Evolutionary conservation across 2,113 vertebrate genomes (phyloP).

Genomic region (Thamnaconus septentrionalis): DNA sequence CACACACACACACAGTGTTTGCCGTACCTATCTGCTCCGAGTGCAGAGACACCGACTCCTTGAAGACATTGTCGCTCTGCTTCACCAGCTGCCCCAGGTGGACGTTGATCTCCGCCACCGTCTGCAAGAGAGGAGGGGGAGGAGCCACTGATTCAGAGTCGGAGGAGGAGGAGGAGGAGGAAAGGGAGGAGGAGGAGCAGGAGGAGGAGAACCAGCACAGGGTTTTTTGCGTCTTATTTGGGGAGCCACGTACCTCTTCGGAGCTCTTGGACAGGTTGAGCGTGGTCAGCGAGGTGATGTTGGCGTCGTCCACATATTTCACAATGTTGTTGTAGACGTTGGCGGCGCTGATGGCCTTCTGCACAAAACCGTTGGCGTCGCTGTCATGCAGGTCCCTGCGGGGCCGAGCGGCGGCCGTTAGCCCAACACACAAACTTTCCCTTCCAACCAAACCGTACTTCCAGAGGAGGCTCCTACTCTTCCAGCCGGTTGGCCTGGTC

Average conservation of each 20-base stretch:
- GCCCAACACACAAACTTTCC: background rate
- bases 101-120: conserved; percentile 79
- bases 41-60: conserved; percentile 76
- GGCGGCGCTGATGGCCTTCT: conserved; percentile 90
- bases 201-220: background rate
- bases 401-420: conserved; percentile 5
- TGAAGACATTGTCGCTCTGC: conserved; percentile 82
- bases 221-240: too few relatives aligned
- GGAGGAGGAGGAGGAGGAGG: too few relatives aligned
- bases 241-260: conserved; percentile 80
- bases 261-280: conserved; percentile 82
- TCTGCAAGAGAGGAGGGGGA: conserved; percentile 68
- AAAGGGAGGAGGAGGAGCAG: background rate
- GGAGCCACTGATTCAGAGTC: background rate
- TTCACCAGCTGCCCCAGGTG: conserved; percentile 81
- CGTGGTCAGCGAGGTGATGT: conserved; percentile 79
- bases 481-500: conserved; percentile 81
- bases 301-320: conserved; percentile 82
- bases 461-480: conserved; percentile 70
- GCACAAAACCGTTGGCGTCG: conserved; percentile 90
- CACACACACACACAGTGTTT: too few relatives aligned
- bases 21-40: conserved; percentile 72
- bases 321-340: conserved; percentile 93
- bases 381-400: conserved; percentile 80
- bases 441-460: background rate